Evolutionary conservation across 1,140 invertebrate species (phyloP).

Genomic region (Orchesella cincta): DNA sequence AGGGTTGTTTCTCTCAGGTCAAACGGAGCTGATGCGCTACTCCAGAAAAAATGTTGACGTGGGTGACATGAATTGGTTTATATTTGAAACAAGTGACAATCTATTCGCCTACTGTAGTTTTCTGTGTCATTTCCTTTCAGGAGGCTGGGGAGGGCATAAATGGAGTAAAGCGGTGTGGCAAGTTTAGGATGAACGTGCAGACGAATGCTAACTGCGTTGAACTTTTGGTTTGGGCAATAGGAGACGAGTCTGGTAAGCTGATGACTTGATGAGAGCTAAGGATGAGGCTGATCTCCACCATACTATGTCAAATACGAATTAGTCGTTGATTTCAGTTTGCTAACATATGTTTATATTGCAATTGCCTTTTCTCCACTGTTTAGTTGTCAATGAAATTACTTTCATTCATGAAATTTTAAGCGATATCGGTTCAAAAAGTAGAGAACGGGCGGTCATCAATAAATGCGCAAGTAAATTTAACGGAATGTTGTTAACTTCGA

Average conservation of each 20-base stretch:
- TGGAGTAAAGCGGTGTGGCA: constrained; percentile 44
- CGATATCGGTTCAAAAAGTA: constrained; percentile 21
- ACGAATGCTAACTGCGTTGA: constrained; percentile 97
- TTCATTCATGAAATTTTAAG: constrained; percentile 45
- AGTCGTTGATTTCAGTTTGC: constrained; percentile 16
- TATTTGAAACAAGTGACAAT: no score
- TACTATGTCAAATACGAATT: no score
- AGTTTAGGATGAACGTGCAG: constrained; percentile 91
- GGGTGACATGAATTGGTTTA: background rate
- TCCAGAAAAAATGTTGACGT: constrained; percentile 35
- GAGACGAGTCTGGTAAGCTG: constrained; percentile 87
- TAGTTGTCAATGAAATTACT: constrained; percentile 38
- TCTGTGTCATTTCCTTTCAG: no score
- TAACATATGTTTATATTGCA: no score
- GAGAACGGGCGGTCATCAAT: constrained; percentile 19
- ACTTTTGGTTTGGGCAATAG: constrained; percentile 94
- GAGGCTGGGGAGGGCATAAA: background rate
- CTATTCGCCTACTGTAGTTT: no score
- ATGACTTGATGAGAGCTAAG: constrained; percentile 5
- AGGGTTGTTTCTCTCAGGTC: constrained; percentile 84
- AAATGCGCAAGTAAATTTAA: constrained; percentile 23
- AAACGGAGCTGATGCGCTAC: constrained; percentile 75
- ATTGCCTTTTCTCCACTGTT: no score
- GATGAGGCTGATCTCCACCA: no score
- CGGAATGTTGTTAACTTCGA: background rate